Percentiles rank a stretch among this genome's conserved stretches.
Conservation (phyloP, 2,888 invertebrate genomes). For the Subacronicta megacephala region DNA sequence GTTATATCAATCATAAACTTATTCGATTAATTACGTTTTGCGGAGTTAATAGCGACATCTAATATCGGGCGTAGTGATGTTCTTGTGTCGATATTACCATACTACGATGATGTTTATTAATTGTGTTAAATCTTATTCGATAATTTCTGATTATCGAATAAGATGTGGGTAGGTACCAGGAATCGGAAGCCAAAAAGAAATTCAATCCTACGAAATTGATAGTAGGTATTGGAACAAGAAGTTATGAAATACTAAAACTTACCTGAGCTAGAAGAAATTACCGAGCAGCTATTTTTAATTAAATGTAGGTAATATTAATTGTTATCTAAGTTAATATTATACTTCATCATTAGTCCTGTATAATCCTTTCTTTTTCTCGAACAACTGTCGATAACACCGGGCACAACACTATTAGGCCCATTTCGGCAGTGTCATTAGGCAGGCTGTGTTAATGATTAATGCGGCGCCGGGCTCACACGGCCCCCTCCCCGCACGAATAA, state of each 20-base stretch:
- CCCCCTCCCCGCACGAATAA: conserved; percentile 78
- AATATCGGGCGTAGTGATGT: conserved; percentile 82
- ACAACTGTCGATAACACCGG: conserved; percentile 54
- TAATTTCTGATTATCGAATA: conserved; percentile 11
- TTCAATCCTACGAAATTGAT: no score
- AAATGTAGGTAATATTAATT: neutral
- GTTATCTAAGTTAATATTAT: neutral
- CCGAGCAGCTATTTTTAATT: neutral
- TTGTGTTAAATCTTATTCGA: conserved; percentile 21
- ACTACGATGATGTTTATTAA: neutral
- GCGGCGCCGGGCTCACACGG: conserved; percentile 84
- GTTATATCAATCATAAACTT: conserved; percentile 90
- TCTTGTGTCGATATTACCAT: conserved; percentile 32
- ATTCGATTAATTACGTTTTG: conserved; percentile 90
- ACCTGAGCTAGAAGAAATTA: no score
- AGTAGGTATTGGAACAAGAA: no score
- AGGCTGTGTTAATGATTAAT: conserved; percentile 89
- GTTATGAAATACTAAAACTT: no score
- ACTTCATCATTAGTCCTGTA: conserved; percentile 10
- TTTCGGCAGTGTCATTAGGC: conserved; percentile 89
- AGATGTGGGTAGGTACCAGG: neutral
- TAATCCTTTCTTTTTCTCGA: conserved; percentile 12
- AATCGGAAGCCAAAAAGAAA: neutral
- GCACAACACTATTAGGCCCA: conserved; percentile 76
- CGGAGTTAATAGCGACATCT: conserved; percentile 90